Conservation (phyloP, 2,888 invertebrate genomes). For the Mechanitis messenoides region DNA sequence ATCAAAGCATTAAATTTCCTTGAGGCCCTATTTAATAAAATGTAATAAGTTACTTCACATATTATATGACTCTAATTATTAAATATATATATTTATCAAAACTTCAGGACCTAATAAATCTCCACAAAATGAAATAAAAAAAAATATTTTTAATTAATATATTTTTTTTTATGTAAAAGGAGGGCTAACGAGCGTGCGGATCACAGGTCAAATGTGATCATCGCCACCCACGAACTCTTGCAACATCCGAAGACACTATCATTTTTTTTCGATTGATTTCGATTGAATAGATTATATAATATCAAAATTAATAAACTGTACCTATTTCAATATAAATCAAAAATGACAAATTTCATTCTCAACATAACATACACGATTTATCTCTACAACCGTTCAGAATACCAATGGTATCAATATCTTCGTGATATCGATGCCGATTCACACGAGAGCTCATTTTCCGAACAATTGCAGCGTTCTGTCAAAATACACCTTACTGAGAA, state of each 20-base stretch:
- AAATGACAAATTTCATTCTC: background rate
- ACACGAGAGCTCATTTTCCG: slow-evolving; percentile 1
- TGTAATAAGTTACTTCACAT: background rate
- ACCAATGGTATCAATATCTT: background rate
- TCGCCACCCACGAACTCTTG: too few relatives aligned
- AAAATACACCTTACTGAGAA: slow-evolving; percentile 1
- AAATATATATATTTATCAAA: too few relatives aligned
- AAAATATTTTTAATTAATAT: too few relatives aligned
- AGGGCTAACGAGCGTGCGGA: too few relatives aligned
- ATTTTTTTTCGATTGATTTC: too few relatives aligned
- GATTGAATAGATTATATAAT: too few relatives aligned
- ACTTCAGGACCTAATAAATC: too few relatives aligned
- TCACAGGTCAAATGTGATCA: too few relatives aligned
- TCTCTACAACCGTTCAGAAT: background rate
- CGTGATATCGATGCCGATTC: background rate
- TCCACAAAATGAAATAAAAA: too few relatives aligned
- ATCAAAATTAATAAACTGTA: too few relatives aligned
- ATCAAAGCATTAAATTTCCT: background rate
- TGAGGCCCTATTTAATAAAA: background rate
- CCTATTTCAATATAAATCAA: background rate
- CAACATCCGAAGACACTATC: too few relatives aligned
- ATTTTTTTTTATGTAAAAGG: too few relatives aligned
- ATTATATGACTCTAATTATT: background rate
- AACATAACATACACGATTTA: background rate
- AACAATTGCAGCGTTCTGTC: slow-evolving; percentile 5